Conservation (phyloP, 2,113 vertebrate species). For the Callionymus lyra region DNA sequence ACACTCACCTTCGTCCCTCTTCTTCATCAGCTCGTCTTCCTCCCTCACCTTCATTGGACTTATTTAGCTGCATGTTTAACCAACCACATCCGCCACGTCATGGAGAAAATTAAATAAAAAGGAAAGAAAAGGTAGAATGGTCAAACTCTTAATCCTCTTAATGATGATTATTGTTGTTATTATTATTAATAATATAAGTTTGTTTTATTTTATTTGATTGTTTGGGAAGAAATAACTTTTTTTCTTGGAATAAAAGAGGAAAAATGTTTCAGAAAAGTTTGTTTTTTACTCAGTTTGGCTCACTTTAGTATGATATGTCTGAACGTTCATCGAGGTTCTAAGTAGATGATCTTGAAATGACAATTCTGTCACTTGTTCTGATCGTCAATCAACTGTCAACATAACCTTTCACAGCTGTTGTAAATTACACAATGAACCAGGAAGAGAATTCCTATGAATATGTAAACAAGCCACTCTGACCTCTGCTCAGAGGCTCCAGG, state of each 20-base stretch:
- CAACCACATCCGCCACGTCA: slow-evolving; percentile 64
- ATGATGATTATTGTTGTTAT: slow-evolving; percentile 66
- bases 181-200: slow-evolving; percentile 72
- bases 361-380: no score
- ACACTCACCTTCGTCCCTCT: slow-evolving; percentile 35
- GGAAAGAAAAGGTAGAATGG: slow-evolving; percentile 53
- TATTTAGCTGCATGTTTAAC: slow-evolving; percentile 69
- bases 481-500: neutral
- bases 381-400: no score
- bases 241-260: slow-evolving; percentile 76
- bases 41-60: slow-evolving; percentile 44
- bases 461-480: no score
- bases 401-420: no score
- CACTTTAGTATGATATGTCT: no score
- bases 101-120: slow-evolving; percentile 53
- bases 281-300: no score
- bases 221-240: slow-evolving; percentile 67
- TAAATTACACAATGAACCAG: no score
- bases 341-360: no score
- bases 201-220: slow-evolving; percentile 73
- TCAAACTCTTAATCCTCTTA: slow-evolving; percentile 68
- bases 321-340: no score
- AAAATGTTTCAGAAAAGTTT: slow-evolving; percentile 68
- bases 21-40: slow-evolving; percentile 29
- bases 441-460: slow-evolving; percentile 1